These are phyloP conservation scores for Anoura caudifer DNA, from an alignment of 2,113 vertebrate genomes.

Conservation along the genomic window DNA sequence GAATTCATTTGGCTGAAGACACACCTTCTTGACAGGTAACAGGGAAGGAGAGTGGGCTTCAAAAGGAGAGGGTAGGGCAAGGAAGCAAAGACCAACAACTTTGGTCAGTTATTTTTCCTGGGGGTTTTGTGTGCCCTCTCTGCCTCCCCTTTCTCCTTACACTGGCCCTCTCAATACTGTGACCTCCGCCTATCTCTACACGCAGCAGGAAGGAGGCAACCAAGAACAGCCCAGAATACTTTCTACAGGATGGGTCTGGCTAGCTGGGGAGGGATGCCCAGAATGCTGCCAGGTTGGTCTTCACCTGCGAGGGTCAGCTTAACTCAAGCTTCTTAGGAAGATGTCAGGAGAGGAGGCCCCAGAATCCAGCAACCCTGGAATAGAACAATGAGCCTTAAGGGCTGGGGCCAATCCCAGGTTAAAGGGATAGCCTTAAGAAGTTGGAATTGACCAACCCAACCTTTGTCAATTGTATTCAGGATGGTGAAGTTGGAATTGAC, in stretches of 20 bases:
- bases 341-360: constrained; percentile 1
- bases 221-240: neutral
- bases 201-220: neutral
- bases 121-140: neutral
- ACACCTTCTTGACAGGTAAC: neutral
- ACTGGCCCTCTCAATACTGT: neutral
- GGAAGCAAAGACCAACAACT: neutral
- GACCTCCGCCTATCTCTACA: neutral
- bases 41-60: neutral
- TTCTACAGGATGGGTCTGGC: neutral
- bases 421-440: constrained; percentile 15
- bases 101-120: neutral
- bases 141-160: neutral
- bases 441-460: constrained; percentile 14
- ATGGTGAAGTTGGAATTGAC: too few relatives aligned
- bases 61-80: neutral
- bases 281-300: neutral
- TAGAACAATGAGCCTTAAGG: neutral
- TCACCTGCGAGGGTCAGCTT: neutral
- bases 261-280: neutral
- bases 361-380: neutral
- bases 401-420: neutral
- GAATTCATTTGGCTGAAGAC: neutral
- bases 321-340: neutral
- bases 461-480: neutral